Percentiles rank a stretch among this genome's conserved stretches.
These are phyloP conservation scores for Orthosia gothica DNA, from an alignment of 2,888 invertebrate genomes.

Conservation along the genomic window DNA sequence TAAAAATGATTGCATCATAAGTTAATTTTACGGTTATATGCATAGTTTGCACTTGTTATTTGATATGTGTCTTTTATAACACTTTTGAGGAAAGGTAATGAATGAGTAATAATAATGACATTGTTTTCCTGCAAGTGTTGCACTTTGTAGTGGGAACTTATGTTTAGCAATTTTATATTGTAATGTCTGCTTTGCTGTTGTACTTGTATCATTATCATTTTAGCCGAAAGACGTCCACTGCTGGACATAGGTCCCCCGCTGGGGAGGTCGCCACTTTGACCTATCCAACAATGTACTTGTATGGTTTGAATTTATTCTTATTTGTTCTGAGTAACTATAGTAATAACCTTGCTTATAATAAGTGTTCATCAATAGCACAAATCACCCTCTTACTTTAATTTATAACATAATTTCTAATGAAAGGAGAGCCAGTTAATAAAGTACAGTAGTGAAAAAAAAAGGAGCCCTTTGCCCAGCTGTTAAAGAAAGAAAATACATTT, in stretches of 20 bases:
- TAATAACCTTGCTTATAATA: not conserved
- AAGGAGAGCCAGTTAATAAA: no score
- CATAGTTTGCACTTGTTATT: not conserved
- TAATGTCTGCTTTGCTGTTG: constrained; percentile 1
- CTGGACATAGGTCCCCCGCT: no score
- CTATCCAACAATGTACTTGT: no score
- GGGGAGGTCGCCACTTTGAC: no score
- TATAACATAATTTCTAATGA: not conserved
- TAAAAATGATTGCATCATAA: not conserved
- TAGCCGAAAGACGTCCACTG: no score
- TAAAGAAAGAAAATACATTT: no score
- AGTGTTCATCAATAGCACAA: not conserved
- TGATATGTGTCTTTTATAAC: constrained; percentile 15
- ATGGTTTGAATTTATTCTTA: not conserved
- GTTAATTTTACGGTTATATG: constrained; percentile 39
- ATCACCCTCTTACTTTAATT: not conserved
- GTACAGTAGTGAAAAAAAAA: no score
- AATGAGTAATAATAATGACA: not conserved
- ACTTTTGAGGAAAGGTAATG: constrained; percentile 7
- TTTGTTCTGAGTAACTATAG: not conserved
- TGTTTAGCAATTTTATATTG: constrained; percentile 5
- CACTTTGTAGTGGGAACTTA: not conserved
- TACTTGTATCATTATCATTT: not conserved
- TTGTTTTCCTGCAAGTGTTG: constrained; percentile 12
- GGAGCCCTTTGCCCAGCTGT: no score